phyloP scores from a whole-genome alignment of 2,797 vertebrate genomes.

The Borostomias antarcticus region DNA sequence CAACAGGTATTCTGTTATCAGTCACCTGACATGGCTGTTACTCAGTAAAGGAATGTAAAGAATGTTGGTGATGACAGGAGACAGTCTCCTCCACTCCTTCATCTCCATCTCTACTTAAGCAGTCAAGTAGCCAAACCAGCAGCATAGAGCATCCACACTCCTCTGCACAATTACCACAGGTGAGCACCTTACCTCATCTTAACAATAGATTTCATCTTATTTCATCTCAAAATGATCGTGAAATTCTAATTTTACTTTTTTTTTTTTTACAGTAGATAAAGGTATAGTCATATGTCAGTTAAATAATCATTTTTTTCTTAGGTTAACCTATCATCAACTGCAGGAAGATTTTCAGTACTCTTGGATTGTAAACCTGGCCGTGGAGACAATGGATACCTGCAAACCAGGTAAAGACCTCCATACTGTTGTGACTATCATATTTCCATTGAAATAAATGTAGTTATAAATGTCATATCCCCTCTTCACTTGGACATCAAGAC shows the following conservation, averaged over 20 bases:
- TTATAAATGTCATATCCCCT: neutral
- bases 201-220: neutral
- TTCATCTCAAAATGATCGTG: too few relatives aligned
- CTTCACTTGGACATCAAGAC: neutral
- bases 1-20: neutral
- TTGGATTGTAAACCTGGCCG: slow-evolving; percentile 16
- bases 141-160: neutral
- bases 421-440: neutral
- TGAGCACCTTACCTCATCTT: neutral
- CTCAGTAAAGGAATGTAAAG: too few relatives aligned
- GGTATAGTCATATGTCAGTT: neutral
- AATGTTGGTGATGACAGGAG: too few relatives aligned
- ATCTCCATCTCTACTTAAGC: neutral
- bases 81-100: neutral
- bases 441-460: neutral
- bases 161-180: neutral
- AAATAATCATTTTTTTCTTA: neutral
- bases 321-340: neutral
- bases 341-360: neutral
- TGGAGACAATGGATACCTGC: slow-evolving; percentile 25
- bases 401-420: slow-evolving; percentile 34
- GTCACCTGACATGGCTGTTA: neutral
- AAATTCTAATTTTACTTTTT: neutral
- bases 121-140: neutral
- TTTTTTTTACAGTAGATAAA: neutral